Evolutionary conservation across 37 sponge, comb jelly and placozoan genomes (phyloP).

Genomic region (Haliclona indistincta): DNA sequence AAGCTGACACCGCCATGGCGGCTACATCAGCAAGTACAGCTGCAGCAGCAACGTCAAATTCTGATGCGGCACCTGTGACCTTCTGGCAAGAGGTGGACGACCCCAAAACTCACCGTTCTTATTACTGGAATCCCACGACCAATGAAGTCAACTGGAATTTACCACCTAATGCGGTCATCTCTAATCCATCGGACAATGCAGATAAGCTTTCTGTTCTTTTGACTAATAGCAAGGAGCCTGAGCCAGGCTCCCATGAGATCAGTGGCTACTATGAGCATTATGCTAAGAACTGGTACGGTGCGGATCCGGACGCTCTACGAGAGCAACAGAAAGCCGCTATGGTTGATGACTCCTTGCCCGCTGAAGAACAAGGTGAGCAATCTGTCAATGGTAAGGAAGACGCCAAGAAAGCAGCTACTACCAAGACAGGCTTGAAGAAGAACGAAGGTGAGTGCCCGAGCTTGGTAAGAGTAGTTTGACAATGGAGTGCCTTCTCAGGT

Average conservation of each 20-base stretch:
- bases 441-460: no score
- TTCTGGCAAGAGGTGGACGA: slow-evolving; percentile 63
- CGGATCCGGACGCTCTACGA: neutral
- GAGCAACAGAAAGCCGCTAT: neutral
- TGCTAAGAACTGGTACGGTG: neutral
- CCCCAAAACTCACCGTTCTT: slow-evolving; percentile 48
- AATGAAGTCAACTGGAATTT: slow-evolving; percentile 58
- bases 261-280: slow-evolving; percentile 31
- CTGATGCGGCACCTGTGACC: slow-evolving; percentile 7
- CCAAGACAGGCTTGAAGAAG: neutral
- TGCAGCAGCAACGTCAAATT: no score
- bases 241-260: neutral
- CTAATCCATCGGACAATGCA: neutral
- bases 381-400: no score
- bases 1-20: neutral
- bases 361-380: no score
- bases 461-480: no score
- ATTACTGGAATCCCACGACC: slow-evolving; percentile 63
- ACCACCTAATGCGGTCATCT: slow-evolving; percentile 36
- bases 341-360: no score
- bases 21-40: no score
- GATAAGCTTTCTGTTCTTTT: neutral
- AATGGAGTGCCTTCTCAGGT: no score
- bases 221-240: neutral
- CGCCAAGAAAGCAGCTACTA: no score